Base-by-base conservation (phyloP, 2,113 vertebrate genomes). In the Syngnathoides biaculeatus region DNA sequence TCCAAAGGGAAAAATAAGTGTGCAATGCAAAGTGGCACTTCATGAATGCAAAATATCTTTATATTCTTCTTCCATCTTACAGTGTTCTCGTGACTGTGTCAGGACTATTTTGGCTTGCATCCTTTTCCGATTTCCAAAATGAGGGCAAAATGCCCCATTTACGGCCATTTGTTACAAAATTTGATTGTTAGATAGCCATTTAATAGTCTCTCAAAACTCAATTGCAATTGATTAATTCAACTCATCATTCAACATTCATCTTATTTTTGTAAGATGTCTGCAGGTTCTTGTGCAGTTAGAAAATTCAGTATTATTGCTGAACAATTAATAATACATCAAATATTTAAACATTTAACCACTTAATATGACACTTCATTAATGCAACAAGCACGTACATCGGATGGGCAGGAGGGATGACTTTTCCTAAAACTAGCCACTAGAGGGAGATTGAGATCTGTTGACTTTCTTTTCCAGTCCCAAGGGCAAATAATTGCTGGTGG, bases 1-100 rank as follows among this genome's bases (percentile, higher is more conserved):
- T 75, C 73, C 69, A 65, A 80, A 67, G 70, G 67, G 71, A 78
- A 63, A 79, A 73, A 75, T 55, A 77, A 81, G 68, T 64, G 72
- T 77, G 74, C 77, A 67, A 52, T 73, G 68, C 76, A 55, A 58
- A 81, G 38, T 59, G n/a, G 69, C 79, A 56, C 65, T 72, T 79
- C 77, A 73, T 67, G 73, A 71, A 75, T 71, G 65, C 48, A 73
- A 78, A 83, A 66, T 42, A 64, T 58, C 65, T 17, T 20, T 5
- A 26, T 26, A 38, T 70, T 70, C 47, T 61, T 35, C 48, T 10
- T 47, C n/a, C 47, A 56, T 74, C 27, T 48, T 48, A 53, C 39
- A 15, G 27, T 9, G 5, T 17, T 52, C 15, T 27, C 65, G 60
- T 68, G 39, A 63, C 38, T 52, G 47, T 55, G 17, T 22, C 11